These are phyloP conservation scores for Amazona vittata DNA, from an alignment of 2,113 vertebrate genomes.

Conservation along the genomic window DNA sequence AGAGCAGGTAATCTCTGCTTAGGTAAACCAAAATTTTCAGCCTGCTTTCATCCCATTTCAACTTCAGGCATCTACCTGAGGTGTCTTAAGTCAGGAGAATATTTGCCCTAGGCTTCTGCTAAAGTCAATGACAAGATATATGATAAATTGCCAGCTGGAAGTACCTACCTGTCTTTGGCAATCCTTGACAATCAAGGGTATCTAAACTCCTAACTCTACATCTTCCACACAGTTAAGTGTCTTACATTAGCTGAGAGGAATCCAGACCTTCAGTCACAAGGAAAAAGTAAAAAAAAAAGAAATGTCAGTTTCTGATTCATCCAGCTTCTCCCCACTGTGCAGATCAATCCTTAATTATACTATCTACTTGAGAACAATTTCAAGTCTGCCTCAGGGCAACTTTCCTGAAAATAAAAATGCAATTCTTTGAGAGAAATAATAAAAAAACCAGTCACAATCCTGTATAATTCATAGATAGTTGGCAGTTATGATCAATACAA, in stretches of 20 bases:
- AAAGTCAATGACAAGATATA: not conserved
- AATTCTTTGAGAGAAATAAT: constrained; percentile 30
- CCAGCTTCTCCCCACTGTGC: constrained; percentile 36
- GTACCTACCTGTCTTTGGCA: constrained; percentile 20
- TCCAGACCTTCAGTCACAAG: not conserved
- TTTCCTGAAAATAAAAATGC: constrained; percentile 59
- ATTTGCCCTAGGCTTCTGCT: constrained; percentile 20
- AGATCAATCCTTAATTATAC: constrained; percentile 66
- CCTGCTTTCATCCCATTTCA: constrained; percentile 33
- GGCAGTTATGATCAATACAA: not conserved
- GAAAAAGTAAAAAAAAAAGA: constrained; percentile 24
- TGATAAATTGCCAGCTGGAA: constrained; percentile 31
- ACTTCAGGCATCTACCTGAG: constrained; percentile 1
- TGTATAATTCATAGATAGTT: not conserved
- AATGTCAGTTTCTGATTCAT: constrained; percentile 60
- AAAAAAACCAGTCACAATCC: not conserved
- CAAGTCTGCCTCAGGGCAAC: constrained; percentile 33
- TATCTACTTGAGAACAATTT: constrained; percentile 59
- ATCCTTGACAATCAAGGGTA: not conserved
- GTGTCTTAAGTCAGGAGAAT: not conserved
- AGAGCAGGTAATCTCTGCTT: not conserved
- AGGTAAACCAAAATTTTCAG: constrained; percentile 1
- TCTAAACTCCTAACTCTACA: not conserved
- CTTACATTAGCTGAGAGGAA: constrained; percentile 5
- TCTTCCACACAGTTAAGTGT: not conserved